phyloP scores from a whole-genome alignment of 2,888 invertebrate genomes.

The Drosophila longiperda region DNA sequence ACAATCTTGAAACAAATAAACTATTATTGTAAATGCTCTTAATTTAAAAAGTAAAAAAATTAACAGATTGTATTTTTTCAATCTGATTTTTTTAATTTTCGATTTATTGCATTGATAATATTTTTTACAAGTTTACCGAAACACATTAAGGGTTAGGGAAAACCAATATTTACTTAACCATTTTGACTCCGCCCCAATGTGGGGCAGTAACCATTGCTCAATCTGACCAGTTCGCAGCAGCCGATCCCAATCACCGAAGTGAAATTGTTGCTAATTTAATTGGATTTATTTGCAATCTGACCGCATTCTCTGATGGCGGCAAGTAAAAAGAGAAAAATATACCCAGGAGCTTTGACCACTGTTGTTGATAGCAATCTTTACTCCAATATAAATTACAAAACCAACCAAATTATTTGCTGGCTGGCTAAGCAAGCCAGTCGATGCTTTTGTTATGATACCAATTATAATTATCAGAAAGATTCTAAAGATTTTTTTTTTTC shows the following conservation, averaged over 20 bases:
- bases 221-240: neutral
- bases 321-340: neutral
- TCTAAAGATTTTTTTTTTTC: neutral
- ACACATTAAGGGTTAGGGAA: neutral
- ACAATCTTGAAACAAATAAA: neutral
- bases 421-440: neutral
- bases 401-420: neutral
- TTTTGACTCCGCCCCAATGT: neutral
- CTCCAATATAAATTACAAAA: neutral
- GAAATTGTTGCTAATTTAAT: slow-evolving; percentile 75
- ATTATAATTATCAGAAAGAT: neutral
- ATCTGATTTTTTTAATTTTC: too few relatives aligned
- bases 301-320: slow-evolving; percentile 53
- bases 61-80: too few relatives aligned
- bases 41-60: neutral
- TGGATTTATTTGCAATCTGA: slow-evolving; percentile 72
- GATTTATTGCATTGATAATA: neutral
- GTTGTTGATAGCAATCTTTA: neutral
- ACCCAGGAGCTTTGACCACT: neutral
- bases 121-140: neutral
- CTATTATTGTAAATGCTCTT: neutral
- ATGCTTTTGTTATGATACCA: neutral
- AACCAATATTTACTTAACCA: neutral
- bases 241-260: slow-evolving; percentile 31
- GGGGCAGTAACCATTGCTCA: neutral